Evolutionary conservation across 2,888 invertebrate genomes (phyloP), one percentile per base, ranked within the genome.

Genomic region (Seira ritae): DNA sequence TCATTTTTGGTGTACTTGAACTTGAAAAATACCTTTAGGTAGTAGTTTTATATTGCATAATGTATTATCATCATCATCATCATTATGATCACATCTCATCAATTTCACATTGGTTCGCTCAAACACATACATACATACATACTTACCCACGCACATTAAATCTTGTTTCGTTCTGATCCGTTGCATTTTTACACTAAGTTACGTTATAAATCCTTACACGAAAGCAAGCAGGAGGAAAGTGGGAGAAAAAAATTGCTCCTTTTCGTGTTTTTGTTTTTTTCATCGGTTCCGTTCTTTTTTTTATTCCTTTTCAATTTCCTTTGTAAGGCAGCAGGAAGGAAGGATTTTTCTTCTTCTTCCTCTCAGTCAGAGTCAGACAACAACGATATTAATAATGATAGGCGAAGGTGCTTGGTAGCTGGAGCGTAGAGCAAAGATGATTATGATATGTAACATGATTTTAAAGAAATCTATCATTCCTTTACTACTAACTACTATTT

Each of bases 131-230:
- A 73, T 17, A 73, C 24, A 67, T 65, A 42, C 74, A 69, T 76
- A 60, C 60, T 42, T 46, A 20, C 37, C 22, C 78, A 78, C 46
- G 12, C 68, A 60, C 24, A 68, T 67, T 42, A 72, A 50, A 23
- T 69, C 37, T 65, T 37, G 22, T 55, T 46, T 23, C 65, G 78
- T 78, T 79, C 66, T 55, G 72, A 72, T 72, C 68, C 72, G 80
- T 62, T 80, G 74, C 60, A 46, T 73, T 77, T 70, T 68, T 82
- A 82, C 82, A 68, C 82, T 24, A 77, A 77, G 82, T 82, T 82
- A 77, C 82, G 82, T 82, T 82, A 82, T 71, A n/a, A 62, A 31
- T 55, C 55, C 17, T 17, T 3, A 55, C 55, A 15, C 3, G 8
- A n/a, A 50, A 50, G 50, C 15, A 50, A 50, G 50, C 4, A 12